These are phyloP conservation scores for Eriocheir sinensis DNA, from an alignment of 1,140 invertebrate species.

Conservation along the genomic window DNA sequence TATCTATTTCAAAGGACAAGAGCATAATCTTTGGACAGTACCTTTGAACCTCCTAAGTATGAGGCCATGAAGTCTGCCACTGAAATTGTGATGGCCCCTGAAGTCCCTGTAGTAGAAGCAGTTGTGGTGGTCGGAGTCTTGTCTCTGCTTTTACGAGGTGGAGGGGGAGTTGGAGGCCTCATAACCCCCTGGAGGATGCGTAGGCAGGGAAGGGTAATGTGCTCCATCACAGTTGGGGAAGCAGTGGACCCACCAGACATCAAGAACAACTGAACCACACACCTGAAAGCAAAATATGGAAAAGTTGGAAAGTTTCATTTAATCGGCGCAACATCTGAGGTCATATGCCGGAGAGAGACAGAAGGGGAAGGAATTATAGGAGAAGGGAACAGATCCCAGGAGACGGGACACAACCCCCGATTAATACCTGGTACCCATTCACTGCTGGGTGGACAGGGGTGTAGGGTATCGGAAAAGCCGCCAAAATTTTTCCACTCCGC, in stretches of 20 bases:
- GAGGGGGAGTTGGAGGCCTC: slow-evolving; percentile 83
- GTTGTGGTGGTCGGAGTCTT: slow-evolving; percentile 68
- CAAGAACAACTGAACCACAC: slow-evolving; percentile 92
- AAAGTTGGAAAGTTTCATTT: too few relatives aligned
- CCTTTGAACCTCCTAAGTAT: slow-evolving; percentile 74
- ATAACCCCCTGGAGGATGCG: slow-evolving; percentile 91
- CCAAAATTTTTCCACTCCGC: too few relatives aligned
- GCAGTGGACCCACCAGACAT: slow-evolving; percentile 87
- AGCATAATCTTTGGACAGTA: slow-evolving; percentile 2
- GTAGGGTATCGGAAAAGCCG: too few relatives aligned
- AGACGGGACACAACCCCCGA: too few relatives aligned
- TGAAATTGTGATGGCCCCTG: slow-evolving; percentile 37
- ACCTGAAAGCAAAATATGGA: slow-evolving; percentile 81
- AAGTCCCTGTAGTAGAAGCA: neutral
- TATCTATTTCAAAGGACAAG: too few relatives aligned
- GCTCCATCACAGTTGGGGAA: slow-evolving; percentile 89
- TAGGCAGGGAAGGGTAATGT: slow-evolving; percentile 90
- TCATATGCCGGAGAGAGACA: too few relatives aligned
- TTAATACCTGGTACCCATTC: too few relatives aligned
- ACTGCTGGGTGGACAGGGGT: too few relatives aligned
- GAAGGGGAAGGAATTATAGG: too few relatives aligned
- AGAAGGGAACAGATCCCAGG: too few relatives aligned
- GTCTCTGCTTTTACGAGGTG: slow-evolving; percentile 74
- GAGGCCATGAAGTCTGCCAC: slow-evolving; percentile 67
- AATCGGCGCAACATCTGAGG: too few relatives aligned